Conservation (phyloP, 1,140 invertebrate genomes). For the Telenomus remus region DNA sequence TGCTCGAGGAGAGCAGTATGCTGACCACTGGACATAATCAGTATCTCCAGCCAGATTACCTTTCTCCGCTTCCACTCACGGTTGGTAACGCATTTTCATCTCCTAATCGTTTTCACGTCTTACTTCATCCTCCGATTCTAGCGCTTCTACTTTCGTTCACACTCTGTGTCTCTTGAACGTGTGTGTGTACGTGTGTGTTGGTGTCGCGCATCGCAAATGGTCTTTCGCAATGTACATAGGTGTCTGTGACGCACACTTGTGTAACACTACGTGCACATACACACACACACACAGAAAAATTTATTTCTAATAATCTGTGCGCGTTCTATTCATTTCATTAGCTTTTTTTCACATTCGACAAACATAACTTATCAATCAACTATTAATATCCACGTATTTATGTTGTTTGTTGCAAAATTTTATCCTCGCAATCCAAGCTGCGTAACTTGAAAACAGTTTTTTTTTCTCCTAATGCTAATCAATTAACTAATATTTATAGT, state of each 20-base stretch:
- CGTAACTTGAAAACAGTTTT: too few species aligned
- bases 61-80: conserved; percentile 92
- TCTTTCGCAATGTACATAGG: background rate
- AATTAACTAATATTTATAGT: background rate
- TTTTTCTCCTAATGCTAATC: too few species aligned
- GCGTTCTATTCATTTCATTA: too few species aligned
- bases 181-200: background rate
- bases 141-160: background rate
- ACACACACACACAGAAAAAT: too few species aligned
- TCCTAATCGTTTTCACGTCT: background rate
- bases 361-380: too few species aligned
- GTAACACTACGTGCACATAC: background rate
- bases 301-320: too few species aligned
- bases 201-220: background rate
- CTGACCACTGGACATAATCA: conserved; percentile 92
- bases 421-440: too few species aligned
- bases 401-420: too few species aligned
- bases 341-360: too few species aligned
- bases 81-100: conserved; percentile 78
- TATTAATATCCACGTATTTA: too few species aligned
- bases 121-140: background rate
- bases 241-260: background rate
- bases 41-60: conserved; percentile 94
- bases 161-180: background rate
- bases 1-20: conserved; percentile 92